Conservation (phyloP, 2,113 vertebrate species). For the Nicator chloris region DNA sequence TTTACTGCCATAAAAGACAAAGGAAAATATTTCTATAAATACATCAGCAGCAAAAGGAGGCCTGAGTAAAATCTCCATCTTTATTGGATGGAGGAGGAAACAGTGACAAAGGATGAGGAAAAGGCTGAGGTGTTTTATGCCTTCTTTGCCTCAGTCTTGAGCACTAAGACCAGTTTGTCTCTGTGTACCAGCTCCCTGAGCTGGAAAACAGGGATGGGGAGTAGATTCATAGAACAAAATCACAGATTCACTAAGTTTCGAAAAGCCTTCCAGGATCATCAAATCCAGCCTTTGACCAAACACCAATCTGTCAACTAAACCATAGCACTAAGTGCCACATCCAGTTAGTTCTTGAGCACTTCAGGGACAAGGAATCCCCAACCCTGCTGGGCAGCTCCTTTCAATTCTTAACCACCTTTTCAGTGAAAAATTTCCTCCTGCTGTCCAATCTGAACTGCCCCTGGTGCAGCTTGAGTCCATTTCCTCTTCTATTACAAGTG, state of each 20-base stretch:
- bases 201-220: background rate
- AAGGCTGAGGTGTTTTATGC: background rate
- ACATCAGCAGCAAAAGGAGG: background rate
- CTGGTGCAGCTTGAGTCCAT: background rate
- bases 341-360: background rate
- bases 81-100: background rate
- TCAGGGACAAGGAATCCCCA: background rate
- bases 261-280: background rate
- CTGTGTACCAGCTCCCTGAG: background rate
- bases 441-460: background rate
- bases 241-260: background rate
- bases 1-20: background rate
- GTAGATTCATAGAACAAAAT: background rate
- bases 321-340: background rate
- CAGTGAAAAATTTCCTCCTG: background rate
- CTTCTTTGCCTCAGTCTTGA: background rate
- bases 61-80: background rate
- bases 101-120: background rate
- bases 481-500: background rate
- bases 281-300: background rate
- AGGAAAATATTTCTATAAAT: background rate
- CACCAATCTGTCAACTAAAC: background rate
- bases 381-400: background rate
- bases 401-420: background rate
- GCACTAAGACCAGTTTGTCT: background rate